phyloP scores from a whole-genome alignment of 1,140 invertebrate genomes.

The Sipha flava region DNA sequence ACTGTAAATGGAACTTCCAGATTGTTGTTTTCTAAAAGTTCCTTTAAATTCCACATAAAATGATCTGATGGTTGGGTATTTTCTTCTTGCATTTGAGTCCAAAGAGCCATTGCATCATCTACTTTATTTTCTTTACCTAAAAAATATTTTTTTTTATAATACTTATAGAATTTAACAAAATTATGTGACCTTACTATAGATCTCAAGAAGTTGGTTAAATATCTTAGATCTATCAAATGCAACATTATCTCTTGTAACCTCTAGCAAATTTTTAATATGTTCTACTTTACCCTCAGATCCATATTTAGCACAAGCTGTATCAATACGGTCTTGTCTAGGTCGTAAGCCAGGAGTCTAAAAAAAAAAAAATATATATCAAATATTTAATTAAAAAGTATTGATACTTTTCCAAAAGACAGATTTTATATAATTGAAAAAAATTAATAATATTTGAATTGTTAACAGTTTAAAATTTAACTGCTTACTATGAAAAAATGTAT shows the following conservation, averaged over 20 bases:
- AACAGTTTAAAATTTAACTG: too few species aligned
- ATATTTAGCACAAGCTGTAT: constrained; percentile 51
- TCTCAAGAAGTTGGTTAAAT: constrained; percentile 60
- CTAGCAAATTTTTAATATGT: constrained; percentile 59
- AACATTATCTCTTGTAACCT: constrained; percentile 54
- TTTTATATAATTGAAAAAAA: too few species aligned
- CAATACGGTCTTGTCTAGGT: constrained; percentile 51
- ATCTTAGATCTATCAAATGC: constrained; percentile 65
- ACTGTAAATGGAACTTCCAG: constrained; percentile 55
- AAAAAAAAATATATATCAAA: not conserved
- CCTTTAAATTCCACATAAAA: constrained; percentile 57
- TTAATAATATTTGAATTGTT: too few species aligned
- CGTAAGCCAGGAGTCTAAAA: constrained; percentile 58
- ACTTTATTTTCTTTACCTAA: constrained; percentile 22
- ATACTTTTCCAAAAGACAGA: too few species aligned
- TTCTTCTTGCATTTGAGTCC: constrained; percentile 75
- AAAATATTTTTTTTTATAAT: not conserved
- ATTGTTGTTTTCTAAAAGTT: constrained; percentile 56
- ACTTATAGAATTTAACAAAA: not conserved
- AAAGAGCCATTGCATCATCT: constrained; percentile 62
- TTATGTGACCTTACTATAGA: constrained; percentile 50
- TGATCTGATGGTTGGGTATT: constrained; percentile 57
- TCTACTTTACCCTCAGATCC: constrained; percentile 54
- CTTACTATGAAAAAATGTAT: too few species aligned
- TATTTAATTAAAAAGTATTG: too few species aligned